Evolutionary conservation across 2,888 invertebrate genomes (phyloP).

Genomic region (Drosophila histrio): DNA sequence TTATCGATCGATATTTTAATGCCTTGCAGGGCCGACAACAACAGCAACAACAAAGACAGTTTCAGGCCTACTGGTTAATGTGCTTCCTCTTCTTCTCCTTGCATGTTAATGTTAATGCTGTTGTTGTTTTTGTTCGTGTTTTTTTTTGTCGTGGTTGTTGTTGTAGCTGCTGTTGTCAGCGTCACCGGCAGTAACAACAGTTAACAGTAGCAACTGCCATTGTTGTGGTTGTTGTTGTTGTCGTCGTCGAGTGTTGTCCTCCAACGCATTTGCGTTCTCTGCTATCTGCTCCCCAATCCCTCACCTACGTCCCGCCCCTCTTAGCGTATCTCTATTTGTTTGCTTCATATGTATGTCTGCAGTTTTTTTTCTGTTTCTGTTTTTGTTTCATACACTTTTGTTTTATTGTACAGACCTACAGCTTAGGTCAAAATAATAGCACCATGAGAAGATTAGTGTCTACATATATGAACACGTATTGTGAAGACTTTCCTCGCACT

Average conservation of each 20-base stretch:
- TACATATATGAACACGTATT: too few species aligned
- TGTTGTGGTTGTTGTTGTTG: conserved; percentile 23
- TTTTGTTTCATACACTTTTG: conserved; percentile 19
- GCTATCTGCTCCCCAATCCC: conserved; percentile 17
- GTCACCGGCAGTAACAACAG: conserved; percentile 55
- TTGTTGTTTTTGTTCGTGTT: conserved; percentile 13
- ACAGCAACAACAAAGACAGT: neutral
- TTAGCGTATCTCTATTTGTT: conserved; percentile 20
- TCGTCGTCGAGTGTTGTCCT: conserved; percentile 68
- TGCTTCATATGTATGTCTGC: conserved; percentile 6
- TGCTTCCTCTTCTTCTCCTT: conserved; percentile 14
- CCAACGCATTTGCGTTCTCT: conserved; percentile 71
- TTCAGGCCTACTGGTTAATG: conserved; percentile 25
- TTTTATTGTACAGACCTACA: conserved; percentile 5
- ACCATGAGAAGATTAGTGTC: too few species aligned
- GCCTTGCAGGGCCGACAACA: conserved; percentile 42
- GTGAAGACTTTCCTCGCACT: too few species aligned
- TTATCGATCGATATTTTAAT: conserved; percentile 77
- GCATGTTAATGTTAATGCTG: conserved; percentile 16
- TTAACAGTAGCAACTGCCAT: conserved; percentile 52
- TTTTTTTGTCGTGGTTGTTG: conserved; percentile 12
- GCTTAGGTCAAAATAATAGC: neutral
- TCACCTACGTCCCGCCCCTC: neutral
- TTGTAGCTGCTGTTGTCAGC: conserved; percentile 31
- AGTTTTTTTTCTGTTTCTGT: conserved; percentile 15